These are phyloP conservation scores for Melinaea marsaeus DNA, from an alignment of 2,888 invertebrate species.

Conservation along the genomic window DNA sequence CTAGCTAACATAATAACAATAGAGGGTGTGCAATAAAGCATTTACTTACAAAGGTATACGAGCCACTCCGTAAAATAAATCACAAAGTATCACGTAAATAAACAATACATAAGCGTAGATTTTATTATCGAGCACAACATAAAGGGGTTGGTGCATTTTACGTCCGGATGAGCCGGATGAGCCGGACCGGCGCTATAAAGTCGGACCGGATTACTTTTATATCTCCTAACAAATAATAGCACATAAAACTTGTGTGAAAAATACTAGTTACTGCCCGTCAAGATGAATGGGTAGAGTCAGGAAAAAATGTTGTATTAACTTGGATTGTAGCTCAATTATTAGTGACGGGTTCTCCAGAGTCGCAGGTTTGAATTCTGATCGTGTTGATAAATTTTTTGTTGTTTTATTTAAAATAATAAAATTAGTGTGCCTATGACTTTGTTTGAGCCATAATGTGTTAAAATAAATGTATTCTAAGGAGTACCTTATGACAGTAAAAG, in stretches of 20 bases:
- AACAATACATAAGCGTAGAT: constrained; percentile 64
- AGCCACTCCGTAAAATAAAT: constrained; percentile 20
- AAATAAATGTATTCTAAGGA: no score
- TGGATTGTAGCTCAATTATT: no score
- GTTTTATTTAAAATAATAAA: no score
- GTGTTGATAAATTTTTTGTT: no score
- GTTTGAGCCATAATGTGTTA: no score
- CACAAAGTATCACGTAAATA: constrained; percentile 42
- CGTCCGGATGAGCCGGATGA: constrained; percentile 57
- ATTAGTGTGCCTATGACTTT: no score
- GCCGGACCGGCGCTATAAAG: constrained; percentile 58
- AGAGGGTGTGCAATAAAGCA: background rate
- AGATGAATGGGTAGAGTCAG: constrained; percentile 50
- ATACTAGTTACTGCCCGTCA: constrained; percentile 66
- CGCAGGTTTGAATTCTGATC: no score
- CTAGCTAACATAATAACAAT: background rate
- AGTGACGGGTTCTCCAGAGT: no score
- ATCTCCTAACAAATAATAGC: constrained; percentile 76
- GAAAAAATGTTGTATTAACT: constrained; percentile 25
- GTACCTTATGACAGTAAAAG: no score
- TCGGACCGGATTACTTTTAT: constrained; percentile 70
- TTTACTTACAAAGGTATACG: constrained; percentile 21
- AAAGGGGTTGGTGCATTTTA: constrained; percentile 65
- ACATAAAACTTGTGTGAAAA: constrained; percentile 77
- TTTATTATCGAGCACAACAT: constrained; percentile 65